Conservation (phyloP, 2,113 vertebrate genomes). For the Heterotis niloticus region DNA sequence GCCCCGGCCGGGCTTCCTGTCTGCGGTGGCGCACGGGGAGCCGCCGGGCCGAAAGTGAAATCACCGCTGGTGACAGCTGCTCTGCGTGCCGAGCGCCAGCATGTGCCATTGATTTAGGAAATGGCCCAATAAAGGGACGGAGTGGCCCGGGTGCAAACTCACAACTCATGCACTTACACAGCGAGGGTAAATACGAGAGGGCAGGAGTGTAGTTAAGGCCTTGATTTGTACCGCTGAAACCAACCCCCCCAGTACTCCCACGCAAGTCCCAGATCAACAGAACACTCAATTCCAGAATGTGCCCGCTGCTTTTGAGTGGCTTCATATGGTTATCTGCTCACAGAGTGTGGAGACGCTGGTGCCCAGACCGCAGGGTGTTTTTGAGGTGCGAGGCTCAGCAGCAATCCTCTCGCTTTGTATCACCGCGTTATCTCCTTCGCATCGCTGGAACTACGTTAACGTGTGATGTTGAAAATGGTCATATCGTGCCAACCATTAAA, state of each 20-base stretch:
- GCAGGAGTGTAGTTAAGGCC: constrained; percentile 55
- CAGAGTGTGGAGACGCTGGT: constrained; percentile 53
- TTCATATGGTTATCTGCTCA: constrained; percentile 72
- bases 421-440: too few relatives aligned
- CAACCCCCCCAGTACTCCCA: constrained; percentile 63
- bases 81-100: constrained; percentile 49
- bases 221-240: constrained; percentile 65
- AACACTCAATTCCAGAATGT: constrained; percentile 59
- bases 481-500: too few relatives aligned
- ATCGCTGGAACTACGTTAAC: too few relatives aligned
- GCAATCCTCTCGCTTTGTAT: not conserved
- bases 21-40: constrained; percentile 47
- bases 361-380: constrained; percentile 51
- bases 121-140: constrained; percentile 47
- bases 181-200: constrained; percentile 38
- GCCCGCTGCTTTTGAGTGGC: constrained; percentile 61
- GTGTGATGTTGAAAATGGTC: too few relatives aligned
- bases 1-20: constrained; percentile 50
- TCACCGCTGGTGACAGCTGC: constrained; percentile 55
- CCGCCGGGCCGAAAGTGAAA: constrained; percentile 37
- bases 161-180: constrained; percentile 12
- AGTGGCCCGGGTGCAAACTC: constrained; percentile 33
- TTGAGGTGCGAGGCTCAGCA: constrained; percentile 41
- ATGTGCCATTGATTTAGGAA: constrained; percentile 62
- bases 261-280: constrained; percentile 68